Conservation (phyloP, 92 coral and sea anemone species). For the Pocillopora meandrina region DNA sequence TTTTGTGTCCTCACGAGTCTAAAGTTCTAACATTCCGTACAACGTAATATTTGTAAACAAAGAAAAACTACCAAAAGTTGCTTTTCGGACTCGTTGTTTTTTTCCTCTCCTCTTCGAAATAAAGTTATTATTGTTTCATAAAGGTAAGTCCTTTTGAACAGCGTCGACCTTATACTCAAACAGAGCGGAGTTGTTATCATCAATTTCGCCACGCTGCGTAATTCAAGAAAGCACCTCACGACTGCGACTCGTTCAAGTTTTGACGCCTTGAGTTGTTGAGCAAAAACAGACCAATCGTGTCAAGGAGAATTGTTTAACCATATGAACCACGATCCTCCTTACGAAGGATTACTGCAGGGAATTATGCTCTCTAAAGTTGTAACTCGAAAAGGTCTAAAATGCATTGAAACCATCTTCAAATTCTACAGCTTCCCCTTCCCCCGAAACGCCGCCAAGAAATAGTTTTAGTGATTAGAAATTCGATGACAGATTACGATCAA, state of each 20-base stretch:
- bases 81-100: neutral
- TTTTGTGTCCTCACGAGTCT: neutral
- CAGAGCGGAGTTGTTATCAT: neutral
- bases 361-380: neutral
- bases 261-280: slow-evolving; percentile 25
- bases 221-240: slow-evolving; percentile 32
- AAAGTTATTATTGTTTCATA: neutral
- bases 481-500: neutral
- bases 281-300: slow-evolving; percentile 30
- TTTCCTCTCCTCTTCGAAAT: neutral
- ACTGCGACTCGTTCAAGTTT: neutral
- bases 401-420: neutral
- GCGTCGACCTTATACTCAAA: neutral
- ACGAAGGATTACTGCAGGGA: no score
- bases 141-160: neutral
- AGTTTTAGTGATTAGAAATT: neutral
- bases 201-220: slow-evolving; percentile 10
- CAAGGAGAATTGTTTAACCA: slow-evolving; percentile 14
- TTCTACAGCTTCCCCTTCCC: neutral
- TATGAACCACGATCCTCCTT: neutral
- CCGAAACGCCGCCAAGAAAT: neutral
- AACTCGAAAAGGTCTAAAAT: neutral
- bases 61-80: neutral
- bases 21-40: neutral
- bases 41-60: neutral